Evolutionary conservation across 2,888 invertebrate genomes (phyloP), one percentile per base, ranked within the genome.

Genomic region (Spialia ferax): DNA sequence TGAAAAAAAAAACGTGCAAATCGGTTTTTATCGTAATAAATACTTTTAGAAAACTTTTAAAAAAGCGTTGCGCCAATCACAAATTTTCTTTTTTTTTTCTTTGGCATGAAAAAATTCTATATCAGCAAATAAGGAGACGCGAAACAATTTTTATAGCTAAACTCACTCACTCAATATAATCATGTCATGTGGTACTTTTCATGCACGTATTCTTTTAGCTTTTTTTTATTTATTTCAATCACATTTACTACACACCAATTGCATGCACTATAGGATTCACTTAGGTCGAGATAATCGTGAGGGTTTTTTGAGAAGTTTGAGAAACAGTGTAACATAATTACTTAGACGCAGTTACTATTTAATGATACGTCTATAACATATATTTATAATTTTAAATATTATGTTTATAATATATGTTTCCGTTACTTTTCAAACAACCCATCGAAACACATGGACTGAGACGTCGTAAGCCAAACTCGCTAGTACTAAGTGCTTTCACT

Each of bases 401-500:
- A 11, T 13, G 3, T 0, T 13, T 10, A 35, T 35, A 13, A 13
- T 10, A 38, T 5, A 1, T 22, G 20, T 22, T 22, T 11, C 22
- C 20, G 7, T 26, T n/a, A 10, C 64, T 35, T 65, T 50, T 65
- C 57, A 57, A 65, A 59, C 45, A 65, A 48, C 64, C 64, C 74
- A 75, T 71, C 74, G 69, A 45, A 70, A 70, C 68, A 70, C 71
- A 72, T 29, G 54, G 73, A 71, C 73, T 73, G 52, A 65, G 59
- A 67, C 54, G 29, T 60, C 71, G 69, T 64, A 74, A 74, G 74
- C 74, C 74, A 73, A 75, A 75, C 76, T 71, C 71, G 70, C 70
- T 72, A 70, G 62, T 67, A 72, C 76, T 72, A 73, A 70, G 78
- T 78, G 78, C 78, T 74, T 71, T 66, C 75, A 78, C 78, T 79